Conservation (phyloP, 1,140 invertebrate species). For the Eueides isabella region DNA sequence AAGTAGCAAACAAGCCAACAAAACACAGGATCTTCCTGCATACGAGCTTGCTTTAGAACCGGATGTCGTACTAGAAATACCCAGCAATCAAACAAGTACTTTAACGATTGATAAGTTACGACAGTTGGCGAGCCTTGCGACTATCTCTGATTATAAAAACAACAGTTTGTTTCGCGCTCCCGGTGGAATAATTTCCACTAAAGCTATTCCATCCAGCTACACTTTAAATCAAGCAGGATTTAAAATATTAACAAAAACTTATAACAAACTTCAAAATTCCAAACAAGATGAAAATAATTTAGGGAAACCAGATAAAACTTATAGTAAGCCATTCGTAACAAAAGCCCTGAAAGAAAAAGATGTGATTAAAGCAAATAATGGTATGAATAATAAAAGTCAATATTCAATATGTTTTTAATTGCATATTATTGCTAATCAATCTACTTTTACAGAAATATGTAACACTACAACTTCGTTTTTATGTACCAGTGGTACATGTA, state of each 20-base stretch:
- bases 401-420: too few species aligned
- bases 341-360: slow-evolving; percentile 60
- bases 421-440: too few species aligned
- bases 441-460: slow-evolving; percentile 73
- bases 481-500: slow-evolving; percentile 86
- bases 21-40: slow-evolving; percentile 68
- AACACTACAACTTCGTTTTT: slow-evolving; percentile 78
- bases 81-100: slow-evolving; percentile 68
- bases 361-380: slow-evolving; percentile 43
- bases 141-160: slow-evolving; percentile 77
- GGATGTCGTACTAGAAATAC: slow-evolving; percentile 75
- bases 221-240: slow-evolving; percentile 85
- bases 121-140: slow-evolving; percentile 80
- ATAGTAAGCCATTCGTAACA: slow-evolving; percentile 57
- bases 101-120: slow-evolving; percentile 77
- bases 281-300: slow-evolving; percentile 77
- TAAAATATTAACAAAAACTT: slow-evolving; percentile 85
- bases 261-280: slow-evolving; percentile 81
- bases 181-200: slow-evolving; percentile 81
- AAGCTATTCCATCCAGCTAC: slow-evolving; percentile 83
- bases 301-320: slow-evolving; percentile 62
- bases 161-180: slow-evolving; percentile 75
- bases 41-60: slow-evolving; percentile 74
- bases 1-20: slow-evolving; percentile 76
- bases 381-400: slow-evolving; percentile 49